phyloP scores from a whole-genome alignment of 2,113 vertebrate species.

The Oryzias curvinotus region DNA sequence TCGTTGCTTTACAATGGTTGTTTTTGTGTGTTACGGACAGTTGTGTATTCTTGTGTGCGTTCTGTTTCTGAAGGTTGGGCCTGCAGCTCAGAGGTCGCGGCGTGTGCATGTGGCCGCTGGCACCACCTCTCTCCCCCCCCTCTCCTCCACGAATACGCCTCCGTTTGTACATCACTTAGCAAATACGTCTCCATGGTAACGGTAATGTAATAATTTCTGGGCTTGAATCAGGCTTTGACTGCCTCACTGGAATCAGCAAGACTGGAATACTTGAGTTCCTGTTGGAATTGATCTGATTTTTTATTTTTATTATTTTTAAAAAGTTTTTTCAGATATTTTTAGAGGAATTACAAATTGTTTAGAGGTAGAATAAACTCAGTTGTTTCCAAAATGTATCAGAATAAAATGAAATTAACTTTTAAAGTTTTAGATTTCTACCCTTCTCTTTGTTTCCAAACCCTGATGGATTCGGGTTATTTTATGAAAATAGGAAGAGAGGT shows the following conservation, averaged over 20 bases:
- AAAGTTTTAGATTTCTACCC: background rate
- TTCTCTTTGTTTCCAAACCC: too few relatives aligned
- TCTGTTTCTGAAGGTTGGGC: background rate
- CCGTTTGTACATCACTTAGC: slow-evolving; percentile 46
- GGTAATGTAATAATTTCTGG: slow-evolving; percentile 58
- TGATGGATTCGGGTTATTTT: too few relatives aligned
- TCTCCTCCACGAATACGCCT: slow-evolving; percentile 60
- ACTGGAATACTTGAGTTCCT: background rate
- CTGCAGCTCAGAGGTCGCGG: slow-evolving; percentile 15
- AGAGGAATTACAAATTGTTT: background rate
- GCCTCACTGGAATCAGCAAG: slow-evolving; percentile 36
- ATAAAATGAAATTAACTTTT: background rate
- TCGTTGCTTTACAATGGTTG: background rate
- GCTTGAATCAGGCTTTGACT: slow-evolving; percentile 42
- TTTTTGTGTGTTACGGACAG: background rate
- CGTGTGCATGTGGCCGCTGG: slow-evolving; percentile 5
- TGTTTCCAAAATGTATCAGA: background rate
- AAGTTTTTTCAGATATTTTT: background rate
- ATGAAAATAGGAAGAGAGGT: too few relatives aligned
- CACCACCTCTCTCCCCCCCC: slow-evolving; percentile 49
- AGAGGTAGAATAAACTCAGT: background rate
- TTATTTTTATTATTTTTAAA: too few relatives aligned
- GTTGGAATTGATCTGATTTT: slow-evolving; percentile 19
- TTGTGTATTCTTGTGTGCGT: background rate
- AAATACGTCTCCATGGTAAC: slow-evolving; percentile 73